Conservation (phyloP, 1,140 invertebrate genomes). For the Sitodiplosis mosellana region DNA sequence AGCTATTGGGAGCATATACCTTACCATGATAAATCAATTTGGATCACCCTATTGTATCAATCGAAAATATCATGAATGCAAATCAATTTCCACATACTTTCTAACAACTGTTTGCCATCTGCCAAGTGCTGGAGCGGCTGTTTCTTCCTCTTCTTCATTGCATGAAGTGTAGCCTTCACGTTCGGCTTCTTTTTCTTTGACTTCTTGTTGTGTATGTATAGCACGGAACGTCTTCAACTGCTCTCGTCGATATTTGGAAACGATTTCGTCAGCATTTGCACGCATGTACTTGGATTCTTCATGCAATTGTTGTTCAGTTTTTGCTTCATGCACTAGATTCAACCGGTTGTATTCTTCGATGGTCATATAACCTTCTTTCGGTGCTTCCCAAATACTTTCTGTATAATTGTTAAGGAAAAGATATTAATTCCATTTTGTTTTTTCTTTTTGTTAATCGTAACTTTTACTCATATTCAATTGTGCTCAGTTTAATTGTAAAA, state of each 20-base stretch:
- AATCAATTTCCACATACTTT: constrained; percentile 24
- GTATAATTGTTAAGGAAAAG: constrained; percentile 8
- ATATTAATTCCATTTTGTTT: background rate
- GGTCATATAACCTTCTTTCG: constrained; percentile 41
- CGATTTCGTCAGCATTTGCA: constrained; percentile 20
- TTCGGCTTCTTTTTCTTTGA: constrained; percentile 28
- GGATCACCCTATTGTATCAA: too few relatives aligned
- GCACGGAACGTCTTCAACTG: constrained; percentile 12
- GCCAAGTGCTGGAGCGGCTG: constrained; percentile 40
- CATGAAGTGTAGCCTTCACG: constrained; percentile 22
- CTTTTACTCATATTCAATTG: too few relatives aligned
- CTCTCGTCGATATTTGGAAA: constrained; percentile 26
- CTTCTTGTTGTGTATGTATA: constrained; percentile 11
- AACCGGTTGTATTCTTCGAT: constrained; percentile 41
- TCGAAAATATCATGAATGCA: background rate
- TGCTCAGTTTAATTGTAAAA: too few relatives aligned
- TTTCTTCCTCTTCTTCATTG: constrained; percentile 17
- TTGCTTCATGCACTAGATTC: constrained; percentile 28
- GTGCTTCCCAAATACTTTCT: constrained; percentile 45
- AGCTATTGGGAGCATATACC: too few relatives aligned
- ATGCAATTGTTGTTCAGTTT: constrained; percentile 26
- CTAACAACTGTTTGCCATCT: constrained; percentile 37
- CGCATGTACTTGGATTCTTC: constrained; percentile 16
- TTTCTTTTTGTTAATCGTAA: background rate
- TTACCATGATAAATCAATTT: too few relatives aligned